Base-by-base conservation (phyloP, 2,113 vertebrate genomes). In the Oncorhynchus nerka region DNA sequence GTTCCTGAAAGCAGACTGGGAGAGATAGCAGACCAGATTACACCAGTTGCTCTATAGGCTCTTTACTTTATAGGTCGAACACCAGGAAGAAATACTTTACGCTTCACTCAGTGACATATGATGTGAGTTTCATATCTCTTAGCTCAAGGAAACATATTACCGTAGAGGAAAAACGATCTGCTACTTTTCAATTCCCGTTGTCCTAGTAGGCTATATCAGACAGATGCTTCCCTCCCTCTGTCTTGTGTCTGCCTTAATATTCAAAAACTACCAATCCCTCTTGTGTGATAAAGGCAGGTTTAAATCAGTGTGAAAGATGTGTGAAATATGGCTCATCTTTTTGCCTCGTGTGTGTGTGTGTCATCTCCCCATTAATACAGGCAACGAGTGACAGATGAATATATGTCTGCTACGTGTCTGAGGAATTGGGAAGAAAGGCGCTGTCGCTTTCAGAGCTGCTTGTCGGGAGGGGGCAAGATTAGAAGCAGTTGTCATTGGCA, bases 301-400 rank as follows among this genome's bases (percentile, higher is more conserved):
- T 67, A 68, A 78, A 55, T 49, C 75, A 74, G 68, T 69, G 45
- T 74, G 73, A 65, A 74, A 80, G 74, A 75, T 48, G 61, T 70
- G 39, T 51, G 71, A 73, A 24, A 64, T 51, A 19, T 20, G 39
- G 64, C 39, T 75, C 30, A 4, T 68, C 68, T 65, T 75, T 81
- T 80, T 75, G 74, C n/a, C 39, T 20, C 82, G 30, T 45, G 67
- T 68, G 67, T 39, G 67, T 39, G 28, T 61, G 62, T 67, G 45
- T 34, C 90, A 84, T 88, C 84, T 74, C 76, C 84, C 69, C 86
- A 88, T 94, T 94, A 92, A 94, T 94, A 85, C 78, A 83, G 91
- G 89, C 87, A 88, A 93, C 97, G 96, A 98, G 91, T 97, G 97
- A 97, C 97, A 97, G 95, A 96, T 96, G 97, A 96, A 97, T 98